A percentile compares a stretch with the other conserved stretches of the same genome.
phyloP scores from a whole-genome alignment of 2,797 vertebrate genomes.

The Xiphophorus birchmanni region DNA sequence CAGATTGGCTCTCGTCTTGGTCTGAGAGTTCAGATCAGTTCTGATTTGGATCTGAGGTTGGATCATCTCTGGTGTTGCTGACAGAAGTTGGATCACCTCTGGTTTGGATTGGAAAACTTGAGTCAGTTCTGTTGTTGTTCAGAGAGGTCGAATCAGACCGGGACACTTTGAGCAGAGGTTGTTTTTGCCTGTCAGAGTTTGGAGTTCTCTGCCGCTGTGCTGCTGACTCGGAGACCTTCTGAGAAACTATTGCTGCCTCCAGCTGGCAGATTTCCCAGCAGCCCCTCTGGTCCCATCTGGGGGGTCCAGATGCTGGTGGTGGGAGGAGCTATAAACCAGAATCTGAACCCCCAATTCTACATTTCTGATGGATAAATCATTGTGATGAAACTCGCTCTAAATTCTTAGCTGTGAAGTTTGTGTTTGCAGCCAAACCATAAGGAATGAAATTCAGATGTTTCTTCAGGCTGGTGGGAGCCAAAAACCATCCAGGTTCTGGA shows the following conservation, averaged over 20 bases:
- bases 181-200: conserved; percentile 35
- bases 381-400: conserved; percentile 23
- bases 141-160: not conserved
- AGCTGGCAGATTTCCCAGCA: conserved; percentile 61
- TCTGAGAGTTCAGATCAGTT: not conserved
- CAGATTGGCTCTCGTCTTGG: not conserved
- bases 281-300: conserved; percentile 42
- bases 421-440: conserved; percentile 33
- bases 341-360: conserved; percentile 22
- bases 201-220: not conserved
- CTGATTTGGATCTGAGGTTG: not conserved
- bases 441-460: conserved; percentile 38
- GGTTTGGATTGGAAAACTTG: not conserved
- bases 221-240: conserved; percentile 51
- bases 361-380: conserved; percentile 38
- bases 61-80: not conserved
- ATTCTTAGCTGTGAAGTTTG: conserved; percentile 13
- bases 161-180: conserved; percentile 6
- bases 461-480: conserved; percentile 6
- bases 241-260: conserved; percentile 53
- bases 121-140: not conserved
- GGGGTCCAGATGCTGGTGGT: conserved; percentile 58
- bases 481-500: not conserved
- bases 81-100: not conserved
- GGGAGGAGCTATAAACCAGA: conserved; percentile 29